These are phyloP conservation scores for Chaetogeoica ovagalla DNA, from an alignment of 2,888 invertebrate species.

Conservation along the genomic window DNA sequence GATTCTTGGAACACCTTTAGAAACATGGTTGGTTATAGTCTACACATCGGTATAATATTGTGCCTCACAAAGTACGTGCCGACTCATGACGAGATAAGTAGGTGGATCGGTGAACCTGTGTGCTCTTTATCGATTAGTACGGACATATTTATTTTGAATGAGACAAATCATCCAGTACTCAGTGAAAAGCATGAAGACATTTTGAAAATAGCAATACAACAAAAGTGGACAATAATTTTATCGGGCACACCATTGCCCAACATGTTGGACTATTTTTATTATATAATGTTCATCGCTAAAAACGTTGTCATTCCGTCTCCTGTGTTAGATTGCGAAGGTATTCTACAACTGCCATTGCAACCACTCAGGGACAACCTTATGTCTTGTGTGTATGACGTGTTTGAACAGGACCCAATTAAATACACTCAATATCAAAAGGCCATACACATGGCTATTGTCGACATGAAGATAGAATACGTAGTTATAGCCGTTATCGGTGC, in stretches of 20 bases:
- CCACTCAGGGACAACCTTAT: constrained; percentile 95
- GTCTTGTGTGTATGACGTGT: constrained; percentile 93
- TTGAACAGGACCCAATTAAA: constrained; percentile 96
- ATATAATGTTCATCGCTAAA: constrained; percentile 36
- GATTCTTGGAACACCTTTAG: constrained; percentile 46
- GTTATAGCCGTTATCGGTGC: constrained; percentile 87
- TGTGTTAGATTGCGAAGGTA: constrained; percentile 69
- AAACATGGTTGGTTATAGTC: constrained; percentile 29
- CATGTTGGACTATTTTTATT: constrained; percentile 44
- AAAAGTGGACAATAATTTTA: constrained; percentile 41
- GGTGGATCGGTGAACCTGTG: constrained; percentile 47
- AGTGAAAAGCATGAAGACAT: constrained; percentile 31
- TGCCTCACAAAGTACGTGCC: constrained; percentile 24
- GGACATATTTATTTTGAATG: constrained; percentile 31
- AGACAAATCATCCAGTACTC: constrained; percentile 25
- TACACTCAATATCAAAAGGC: constrained; percentile 87
- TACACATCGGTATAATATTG: constrained; percentile 23
- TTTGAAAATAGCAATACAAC: constrained; percentile 44
- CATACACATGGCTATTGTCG: constrained; percentile 74
- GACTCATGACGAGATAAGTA: constrained; percentile 29
- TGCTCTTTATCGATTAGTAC: constrained; percentile 15
- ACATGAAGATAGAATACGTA: constrained; percentile 59
- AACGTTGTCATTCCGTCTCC: constrained; percentile 18
- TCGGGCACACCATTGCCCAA: constrained; percentile 28
- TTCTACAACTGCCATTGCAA: constrained; percentile 86